phyloP scores from a whole-genome alignment of 2,797 vertebrate species.

The Parambassis ranga region DNA sequence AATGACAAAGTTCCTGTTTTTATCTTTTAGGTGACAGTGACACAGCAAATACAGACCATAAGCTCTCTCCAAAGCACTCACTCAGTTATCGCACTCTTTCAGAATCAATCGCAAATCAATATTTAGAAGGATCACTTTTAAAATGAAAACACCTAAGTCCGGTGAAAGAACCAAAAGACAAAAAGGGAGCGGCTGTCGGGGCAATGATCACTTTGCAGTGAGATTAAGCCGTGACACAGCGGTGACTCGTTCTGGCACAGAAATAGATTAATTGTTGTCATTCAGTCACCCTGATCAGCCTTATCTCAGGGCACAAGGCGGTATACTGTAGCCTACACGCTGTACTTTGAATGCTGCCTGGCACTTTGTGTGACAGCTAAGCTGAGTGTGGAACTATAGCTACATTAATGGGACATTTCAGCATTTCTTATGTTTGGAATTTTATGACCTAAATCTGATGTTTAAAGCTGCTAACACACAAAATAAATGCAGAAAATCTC shows the following conservation, averaged over 20 bases:
- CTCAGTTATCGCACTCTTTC: background rate
- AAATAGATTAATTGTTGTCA: slow-evolving; percentile 23
- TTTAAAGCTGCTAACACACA: no score
- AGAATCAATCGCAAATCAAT: slow-evolving; percentile 17
- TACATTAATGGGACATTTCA: slow-evolving; percentile 13
- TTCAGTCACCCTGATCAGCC: background rate
- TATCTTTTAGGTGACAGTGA: slow-evolving; percentile 22
- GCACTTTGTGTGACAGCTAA: slow-evolving; percentile 26
- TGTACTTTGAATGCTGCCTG: no score
- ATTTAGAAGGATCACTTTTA: slow-evolving; percentile 6
- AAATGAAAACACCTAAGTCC: slow-evolving; percentile 36
- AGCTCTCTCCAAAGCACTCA: background rate
- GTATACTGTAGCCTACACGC: no score
- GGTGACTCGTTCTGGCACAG: slow-evolving; percentile 9
- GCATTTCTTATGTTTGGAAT: no score
- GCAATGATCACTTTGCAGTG: slow-evolving; percentile 56
- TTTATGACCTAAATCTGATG: background rate
- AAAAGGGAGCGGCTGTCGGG: slow-evolving; percentile 70
- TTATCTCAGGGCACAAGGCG: background rate
- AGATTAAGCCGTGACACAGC: slow-evolving; percentile 40
- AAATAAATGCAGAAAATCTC: no score
- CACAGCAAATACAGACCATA: slow-evolving; percentile 43
- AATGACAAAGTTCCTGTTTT: slow-evolving; percentile 44
- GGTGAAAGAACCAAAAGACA: slow-evolving; percentile 17
- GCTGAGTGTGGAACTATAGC: no score